These are phyloP conservation scores for Corythornis leucogaster DNA, from an alignment of 2,797 vertebrate species.

Conservation along the genomic window DNA sequence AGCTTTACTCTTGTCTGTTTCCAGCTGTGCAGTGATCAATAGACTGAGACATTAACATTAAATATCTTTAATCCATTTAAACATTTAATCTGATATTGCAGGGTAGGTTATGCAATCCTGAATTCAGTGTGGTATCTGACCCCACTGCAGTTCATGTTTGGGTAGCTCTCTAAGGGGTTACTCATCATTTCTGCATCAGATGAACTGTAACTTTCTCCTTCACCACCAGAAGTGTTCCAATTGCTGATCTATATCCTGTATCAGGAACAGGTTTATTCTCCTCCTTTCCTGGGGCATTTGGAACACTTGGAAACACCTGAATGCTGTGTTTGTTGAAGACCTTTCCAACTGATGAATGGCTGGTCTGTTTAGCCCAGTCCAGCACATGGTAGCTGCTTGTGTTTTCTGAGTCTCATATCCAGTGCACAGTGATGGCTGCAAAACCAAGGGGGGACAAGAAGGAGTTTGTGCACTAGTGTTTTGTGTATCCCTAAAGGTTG, in stretches of 20 bases:
- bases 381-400: fast-evolving
- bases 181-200: background rate
- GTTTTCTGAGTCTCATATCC: background rate
- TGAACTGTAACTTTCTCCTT: constrained; percentile 4
- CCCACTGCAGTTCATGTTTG: background rate
- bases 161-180: background rate
- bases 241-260: background rate
- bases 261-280: background rate
- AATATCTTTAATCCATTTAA: background rate
- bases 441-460: background rate
- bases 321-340: background rate
- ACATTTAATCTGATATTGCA: background rate
- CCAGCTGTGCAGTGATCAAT: background rate
- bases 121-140: background rate
- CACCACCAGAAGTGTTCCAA: background rate
- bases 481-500: background rate
- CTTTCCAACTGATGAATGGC: background rate
- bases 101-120: background rate
- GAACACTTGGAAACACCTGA: background rate
- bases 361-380: background rate
- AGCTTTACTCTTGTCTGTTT: background rate
- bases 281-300: background rate
- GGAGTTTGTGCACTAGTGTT: background rate
- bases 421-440: background rate
- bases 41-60: background rate